These are phyloP conservation scores for Neofelis nebulosa DNA, from an alignment of 2,113 vertebrate species.

Conservation along the genomic window DNA sequence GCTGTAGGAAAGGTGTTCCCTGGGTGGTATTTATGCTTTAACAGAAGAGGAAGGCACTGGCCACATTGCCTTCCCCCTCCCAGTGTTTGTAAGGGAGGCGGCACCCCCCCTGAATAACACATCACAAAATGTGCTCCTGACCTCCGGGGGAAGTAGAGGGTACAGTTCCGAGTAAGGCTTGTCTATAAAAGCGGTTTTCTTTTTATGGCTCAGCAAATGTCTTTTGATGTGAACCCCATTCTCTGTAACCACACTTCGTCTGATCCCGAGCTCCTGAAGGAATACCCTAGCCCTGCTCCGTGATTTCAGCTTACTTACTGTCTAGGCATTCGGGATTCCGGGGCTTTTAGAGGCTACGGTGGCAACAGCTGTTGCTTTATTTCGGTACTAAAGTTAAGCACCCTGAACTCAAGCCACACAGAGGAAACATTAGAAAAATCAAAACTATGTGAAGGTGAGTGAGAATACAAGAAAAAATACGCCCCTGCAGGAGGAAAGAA, in stretches of 20 bases:
- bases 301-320: background rate
- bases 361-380: background rate
- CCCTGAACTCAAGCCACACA: conserved; percentile 43
- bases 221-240: background rate
- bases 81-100: background rate
- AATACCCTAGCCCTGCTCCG: background rate
- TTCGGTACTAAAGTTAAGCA: conserved; percentile 6
- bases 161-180: background rate
- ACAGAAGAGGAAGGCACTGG: background rate
- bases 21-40: background rate
- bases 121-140: background rate
- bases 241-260: background rate
- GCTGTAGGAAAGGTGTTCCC: background rate
- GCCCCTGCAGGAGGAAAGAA: background rate
- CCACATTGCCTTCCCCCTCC: background rate
- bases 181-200: conserved; percentile 43
- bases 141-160: background rate
- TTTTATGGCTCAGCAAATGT: conserved; percentile 23
- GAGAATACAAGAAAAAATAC: background rate
- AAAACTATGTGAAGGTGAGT: background rate
- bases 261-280: background rate
- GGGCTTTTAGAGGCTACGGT: background rate
- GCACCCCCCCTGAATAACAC: background rate
- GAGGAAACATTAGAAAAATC: conserved; percentile 12
- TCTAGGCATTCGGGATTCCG: background rate